Percentiles rank a stretch among this genome's conserved stretches.
Evolutionary conservation across 2,888 invertebrate species (phyloP).

Genomic region (Coecobrya sp.): DNA sequence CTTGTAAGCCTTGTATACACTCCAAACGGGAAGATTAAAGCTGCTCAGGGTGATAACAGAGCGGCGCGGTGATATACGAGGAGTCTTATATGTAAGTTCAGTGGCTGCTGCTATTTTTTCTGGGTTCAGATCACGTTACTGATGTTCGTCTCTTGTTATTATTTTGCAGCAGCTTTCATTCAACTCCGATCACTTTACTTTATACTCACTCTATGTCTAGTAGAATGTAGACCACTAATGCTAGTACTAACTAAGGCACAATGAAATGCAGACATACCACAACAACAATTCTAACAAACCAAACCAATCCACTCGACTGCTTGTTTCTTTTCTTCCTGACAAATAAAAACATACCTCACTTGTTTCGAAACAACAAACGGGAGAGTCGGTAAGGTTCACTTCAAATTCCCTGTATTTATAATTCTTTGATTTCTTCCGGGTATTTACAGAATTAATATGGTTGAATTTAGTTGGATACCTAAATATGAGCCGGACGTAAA

Average conservation of each 20-base stretch:
- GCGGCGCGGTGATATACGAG: background rate
- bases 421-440: constrained; percentile 9
- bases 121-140: constrained; percentile 43
- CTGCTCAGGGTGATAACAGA: background rate
- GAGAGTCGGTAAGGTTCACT: background rate
- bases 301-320: background rate
- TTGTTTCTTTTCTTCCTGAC: constrained; percentile 42
- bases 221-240: background rate
- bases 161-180: constrained; percentile 60
- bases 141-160: constrained; percentile 40
- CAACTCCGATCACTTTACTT: background rate
- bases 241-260: background rate
- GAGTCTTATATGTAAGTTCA: background rate
- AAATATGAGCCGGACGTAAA: background rate
- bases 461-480: background rate
- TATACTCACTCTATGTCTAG: background rate
- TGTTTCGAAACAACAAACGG: constrained; percentile 1
- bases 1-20: background rate
- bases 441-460: constrained; percentile 7
- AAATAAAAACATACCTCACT: constrained; percentile 29
- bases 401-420: background rate
- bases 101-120: background rate
- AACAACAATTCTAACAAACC: constrained; percentile 4
- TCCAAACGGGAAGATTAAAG: background rate
- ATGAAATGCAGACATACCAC: constrained; percentile 39